A percentile compares a stretch with the other conserved stretches of the same genome.
Evolutionary conservation across 2,797 vertebrate genomes (phyloP).

Genomic region (Coregonus ussuriensis): DNA sequence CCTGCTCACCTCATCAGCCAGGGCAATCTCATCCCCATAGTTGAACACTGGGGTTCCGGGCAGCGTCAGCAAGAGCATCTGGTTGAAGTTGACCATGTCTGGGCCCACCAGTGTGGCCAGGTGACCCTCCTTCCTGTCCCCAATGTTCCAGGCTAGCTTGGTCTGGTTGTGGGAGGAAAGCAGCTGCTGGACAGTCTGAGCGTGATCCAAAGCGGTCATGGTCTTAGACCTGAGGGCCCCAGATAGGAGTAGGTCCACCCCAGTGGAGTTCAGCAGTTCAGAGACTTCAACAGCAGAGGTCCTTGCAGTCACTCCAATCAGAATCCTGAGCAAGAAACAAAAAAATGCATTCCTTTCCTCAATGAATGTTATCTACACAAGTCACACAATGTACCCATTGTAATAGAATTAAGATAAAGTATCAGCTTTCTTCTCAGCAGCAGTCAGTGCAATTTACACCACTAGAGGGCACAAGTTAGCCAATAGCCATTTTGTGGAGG

Average conservation of each 20-base stretch:
- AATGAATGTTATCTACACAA: background rate
- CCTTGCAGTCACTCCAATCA: conserved; percentile 73
- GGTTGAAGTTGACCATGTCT: conserved; percentile 66
- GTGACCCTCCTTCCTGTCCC: conserved; percentile 62
- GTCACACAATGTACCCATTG: background rate
- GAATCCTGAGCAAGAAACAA: conserved; percentile 61
- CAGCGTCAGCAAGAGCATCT: conserved; percentile 83
- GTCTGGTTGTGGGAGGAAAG: conserved; percentile 51
- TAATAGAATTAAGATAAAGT: background rate
- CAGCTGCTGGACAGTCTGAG: conserved; percentile 57
- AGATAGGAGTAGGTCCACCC: conserved; percentile 76
- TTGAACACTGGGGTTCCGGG: conserved; percentile 83
- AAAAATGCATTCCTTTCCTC: background rate
- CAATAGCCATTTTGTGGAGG: background rate
- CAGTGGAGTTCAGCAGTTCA: conserved; percentile 60
- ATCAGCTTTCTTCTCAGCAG: background rate
- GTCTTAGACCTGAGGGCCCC: conserved; percentile 44
- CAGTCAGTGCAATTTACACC: background rate
- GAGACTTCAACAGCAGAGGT: conserved; percentile 55
- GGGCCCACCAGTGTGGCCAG: conserved; percentile 64
- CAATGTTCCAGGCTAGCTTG: conserved; percentile 70
- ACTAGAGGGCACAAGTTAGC: background rate
- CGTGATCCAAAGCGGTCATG: background rate
- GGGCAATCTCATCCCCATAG: conserved; percentile 86
- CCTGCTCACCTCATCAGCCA: conserved; percentile 70